Conservation (phyloP, 2,113 vertebrate genomes). For the Salvator merianae region DNA sequence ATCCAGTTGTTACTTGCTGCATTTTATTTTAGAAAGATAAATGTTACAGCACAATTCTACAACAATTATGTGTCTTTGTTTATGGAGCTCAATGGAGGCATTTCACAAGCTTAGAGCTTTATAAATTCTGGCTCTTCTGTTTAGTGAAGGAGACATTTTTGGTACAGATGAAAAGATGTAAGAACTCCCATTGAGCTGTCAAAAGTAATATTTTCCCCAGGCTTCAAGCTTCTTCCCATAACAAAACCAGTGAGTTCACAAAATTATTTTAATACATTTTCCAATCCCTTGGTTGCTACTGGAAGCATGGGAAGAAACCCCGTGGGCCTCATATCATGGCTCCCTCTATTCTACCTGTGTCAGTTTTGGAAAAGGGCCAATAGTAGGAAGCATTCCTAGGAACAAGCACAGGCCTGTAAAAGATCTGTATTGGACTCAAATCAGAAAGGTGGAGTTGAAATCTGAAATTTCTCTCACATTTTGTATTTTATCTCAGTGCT, state of each 20-base stretch:
- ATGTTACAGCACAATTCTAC: constrained; percentile 69
- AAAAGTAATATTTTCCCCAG: constrained; percentile 8
- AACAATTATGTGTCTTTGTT: constrained; percentile 65
- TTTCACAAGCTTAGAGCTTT: constrained; percentile 60
- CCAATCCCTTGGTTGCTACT: not conserved
- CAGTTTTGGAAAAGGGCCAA: not conserved
- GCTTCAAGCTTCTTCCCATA: constrained; percentile 49
- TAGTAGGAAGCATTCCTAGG: not conserved
- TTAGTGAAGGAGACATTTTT: constrained; percentile 58
- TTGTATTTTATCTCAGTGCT: not conserved
- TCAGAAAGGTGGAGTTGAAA: not conserved
- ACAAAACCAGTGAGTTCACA: constrained; percentile 51
- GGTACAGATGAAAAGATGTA: constrained; percentile 45
- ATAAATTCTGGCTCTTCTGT: constrained; percentile 56
- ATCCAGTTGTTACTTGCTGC: constrained; percentile 79
- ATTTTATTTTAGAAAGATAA: constrained; percentile 73
- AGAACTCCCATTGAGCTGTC: constrained; percentile 47
- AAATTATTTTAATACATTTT: constrained; percentile 13
- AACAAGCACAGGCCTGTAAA: not conserved
- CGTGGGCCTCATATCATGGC: no score
- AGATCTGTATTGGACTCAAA: not conserved
- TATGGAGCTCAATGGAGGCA: constrained; percentile 69
- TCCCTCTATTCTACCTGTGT: not conserved
- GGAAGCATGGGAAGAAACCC: not conserved
- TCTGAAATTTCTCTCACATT: not conserved